Base-by-base conservation (phyloP, 2,888 invertebrate species). In the Achlya flavicornis region DNA sequence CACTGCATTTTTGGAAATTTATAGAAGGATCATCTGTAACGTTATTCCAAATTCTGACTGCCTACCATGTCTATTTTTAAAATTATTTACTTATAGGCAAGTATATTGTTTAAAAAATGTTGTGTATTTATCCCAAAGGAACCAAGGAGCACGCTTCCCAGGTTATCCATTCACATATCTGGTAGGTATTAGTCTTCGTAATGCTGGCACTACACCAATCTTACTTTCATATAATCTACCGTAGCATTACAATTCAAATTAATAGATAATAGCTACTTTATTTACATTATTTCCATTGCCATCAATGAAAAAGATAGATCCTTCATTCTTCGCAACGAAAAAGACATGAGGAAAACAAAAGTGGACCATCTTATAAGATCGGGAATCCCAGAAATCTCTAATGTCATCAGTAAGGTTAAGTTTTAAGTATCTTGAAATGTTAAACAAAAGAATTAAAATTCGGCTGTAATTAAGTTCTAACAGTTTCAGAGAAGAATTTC, bases 401-500 rank as follows among this genome's bases (percentile, higher is more conserved):
- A 35, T 35, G 3, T 35, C 5, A 6, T 35, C 5, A 6, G 4
- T 35, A 6, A 35, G 5, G 7, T 26, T 7, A 35, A 3, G 35
- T 35, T n/a, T n/a, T n/a, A 35, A 12, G 43, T 8, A 12, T 12
- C 11, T 43, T 43, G 46, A 46, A 46, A 46, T 2, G 48, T 48
- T 48, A 16, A 48, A 48, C 48, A 48, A 48, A 48, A 41, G 12
- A 41, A 41, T 41, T 41, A 41, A 12, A 41, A 41, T 41, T 41
- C 16, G 16, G 48, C 6, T 7, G 48, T 48, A 48, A 48, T 48
- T 48, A 48, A 7, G 48, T 48, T 48, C 41, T 57, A 62, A 62
- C 62, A 57, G 62, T 62, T 57, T 62, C 62, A 58, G 58, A 32
- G 14, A 58, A 58, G 58, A 62, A 38, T 57, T 61, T 16, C 57